These are phyloP conservation scores for Drosophila sproati DNA, from an alignment of 1,140 invertebrate genomes.

Conservation along the genomic window DNA sequence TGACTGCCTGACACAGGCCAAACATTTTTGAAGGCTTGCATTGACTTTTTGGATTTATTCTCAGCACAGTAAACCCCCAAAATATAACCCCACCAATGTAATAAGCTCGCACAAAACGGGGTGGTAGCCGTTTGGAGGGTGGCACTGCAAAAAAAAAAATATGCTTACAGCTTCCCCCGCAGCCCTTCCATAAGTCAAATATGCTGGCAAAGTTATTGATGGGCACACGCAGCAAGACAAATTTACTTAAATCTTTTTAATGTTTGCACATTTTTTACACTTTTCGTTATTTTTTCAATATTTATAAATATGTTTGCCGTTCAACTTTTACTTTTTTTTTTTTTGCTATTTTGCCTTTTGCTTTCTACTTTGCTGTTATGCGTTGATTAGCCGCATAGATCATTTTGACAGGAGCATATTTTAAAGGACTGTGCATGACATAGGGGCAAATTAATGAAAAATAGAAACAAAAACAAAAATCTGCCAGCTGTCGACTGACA, in stretches of 20 bases:
- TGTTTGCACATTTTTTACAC: conserved; percentile 76
- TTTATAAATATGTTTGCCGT: conserved; percentile 60
- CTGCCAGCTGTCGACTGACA: neutral
- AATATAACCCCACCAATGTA: conserved; percentile 22
- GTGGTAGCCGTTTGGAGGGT: neutral
- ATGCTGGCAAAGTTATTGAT: conserved; percentile 81
- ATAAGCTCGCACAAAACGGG: conserved; percentile 18
- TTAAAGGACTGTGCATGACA: conserved; percentile 31
- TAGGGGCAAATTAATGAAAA: conserved; percentile 22
- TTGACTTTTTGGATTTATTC: conserved; percentile 56
- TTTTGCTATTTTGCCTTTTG: conserved; percentile 11
- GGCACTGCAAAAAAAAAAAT: conserved; percentile 34
- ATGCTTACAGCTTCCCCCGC: neutral
- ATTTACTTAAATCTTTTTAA: conserved; percentile 83
- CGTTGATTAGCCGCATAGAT: conserved; percentile 64
- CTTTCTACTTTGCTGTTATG: conserved; percentile 29
- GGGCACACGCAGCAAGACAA: conserved; percentile 79
- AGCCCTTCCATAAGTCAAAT: conserved; percentile 56
- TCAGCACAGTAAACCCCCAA: conserved; percentile 29
- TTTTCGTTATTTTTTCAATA: conserved; percentile 57
- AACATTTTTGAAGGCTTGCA: conserved; percentile 52
- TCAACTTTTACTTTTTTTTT: conserved; percentile 32
- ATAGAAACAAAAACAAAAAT: neutral
- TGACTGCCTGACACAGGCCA: conserved; percentile 18
- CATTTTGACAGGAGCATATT: conserved; percentile 64